Evolutionary conservation across 2,113 vertebrate genomes (phyloP), one percentile per base, ranked within the genome.

Genomic region (Gymnarchus niloticus): DNA sequence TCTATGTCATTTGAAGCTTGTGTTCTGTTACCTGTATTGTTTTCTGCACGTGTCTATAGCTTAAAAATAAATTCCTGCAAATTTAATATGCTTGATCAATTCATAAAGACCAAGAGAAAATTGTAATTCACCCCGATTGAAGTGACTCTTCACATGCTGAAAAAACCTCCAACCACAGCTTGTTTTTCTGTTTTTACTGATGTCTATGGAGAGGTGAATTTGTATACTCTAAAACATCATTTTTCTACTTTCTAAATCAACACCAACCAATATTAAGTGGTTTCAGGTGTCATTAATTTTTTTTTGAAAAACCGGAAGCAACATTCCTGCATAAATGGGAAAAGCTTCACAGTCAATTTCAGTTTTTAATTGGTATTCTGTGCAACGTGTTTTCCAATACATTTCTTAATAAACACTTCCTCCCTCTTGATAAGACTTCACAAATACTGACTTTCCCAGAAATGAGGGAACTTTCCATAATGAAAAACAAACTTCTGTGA

Each of bases 81-180:
- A 69, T 25, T 33, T 69, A 69, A 69, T 69, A 69, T 37, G 33
- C 65, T 69, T 25, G 65, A 37, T 69, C 41, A 37, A 33, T 33
- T 69, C 65, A 69, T 25, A 69, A 69, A 33, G 33, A 33, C 65
- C 65, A 10, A 69, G 65, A 69, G 65, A 33, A 69, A 69, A 69
- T 33, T 69, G 61, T 69, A 69, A 69, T 69, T 69, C 65, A 69
- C 65, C 65, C 65, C 41, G 33, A 69, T 69, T 69, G 65, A 69
- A 69, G 65, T 69, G 65, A 69, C 65, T 69, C 61, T 69, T 69
- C 9, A 69, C 41, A 14, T 41, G n/a, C 65, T 69, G 14, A 69
- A 69, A 41, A 69, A 69, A 19, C 12, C 33, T 69, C 41, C 14
- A 69, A 33, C 4, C 14, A 69, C 33, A 69, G 33, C 65, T 69